A percentile compares a stretch with the other conserved stretches of the same genome.
phyloP scores from a whole-genome alignment of 2,888 invertebrate species.

The Ophion costatus region DNA sequence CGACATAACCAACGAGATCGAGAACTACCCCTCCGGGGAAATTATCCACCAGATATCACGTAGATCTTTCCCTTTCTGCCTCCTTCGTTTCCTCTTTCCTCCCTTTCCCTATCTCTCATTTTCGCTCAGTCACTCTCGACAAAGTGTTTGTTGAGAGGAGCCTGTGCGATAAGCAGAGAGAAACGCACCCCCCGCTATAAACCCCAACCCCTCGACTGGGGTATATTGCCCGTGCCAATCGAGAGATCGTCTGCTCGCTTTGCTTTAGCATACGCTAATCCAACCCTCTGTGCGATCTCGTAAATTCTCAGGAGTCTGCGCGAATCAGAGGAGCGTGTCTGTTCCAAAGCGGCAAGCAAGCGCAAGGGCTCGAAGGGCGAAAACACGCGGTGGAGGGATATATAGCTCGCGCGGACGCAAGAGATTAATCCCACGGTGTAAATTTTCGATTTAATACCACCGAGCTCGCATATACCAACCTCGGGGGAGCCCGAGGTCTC shows the following conservation, averaged over 20 bases:
- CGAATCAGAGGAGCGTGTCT: slow-evolving; percentile 40
- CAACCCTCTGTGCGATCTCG: slow-evolving; percentile 45
- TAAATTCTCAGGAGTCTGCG: slow-evolving; percentile 53
- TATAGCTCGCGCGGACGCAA: not conserved
- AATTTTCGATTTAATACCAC: slow-evolving; percentile 44
- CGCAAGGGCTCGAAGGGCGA: not conserved
- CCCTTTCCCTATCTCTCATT: slow-evolving; percentile 5
- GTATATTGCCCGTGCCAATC: slow-evolving; percentile 39
- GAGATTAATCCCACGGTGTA: slow-evolving; percentile 44
- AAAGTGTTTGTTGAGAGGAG: slow-evolving; percentile 45
- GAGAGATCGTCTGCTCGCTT: slow-evolving; percentile 36
- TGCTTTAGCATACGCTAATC: slow-evolving; percentile 51
- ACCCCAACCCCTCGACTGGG: not conserved
- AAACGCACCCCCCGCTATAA: slow-evolving; percentile 9
- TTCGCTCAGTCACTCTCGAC: slow-evolving; percentile 24
- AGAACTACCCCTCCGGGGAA: slow-evolving; percentile 60
- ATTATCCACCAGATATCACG: slow-evolving; percentile 52
- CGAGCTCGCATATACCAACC: not conserved
- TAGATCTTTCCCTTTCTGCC: slow-evolving; percentile 12
- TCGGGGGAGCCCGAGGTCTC: not conserved
- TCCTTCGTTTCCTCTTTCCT: not conserved
- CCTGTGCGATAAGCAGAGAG: slow-evolving; percentile 33
- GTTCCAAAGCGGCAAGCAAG: not conserved
- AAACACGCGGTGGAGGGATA: not conserved
- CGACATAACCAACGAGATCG: slow-evolving; percentile 35